Conservation (phyloP, 2,888 invertebrate species). For the Abrostola triplasia region DNA sequence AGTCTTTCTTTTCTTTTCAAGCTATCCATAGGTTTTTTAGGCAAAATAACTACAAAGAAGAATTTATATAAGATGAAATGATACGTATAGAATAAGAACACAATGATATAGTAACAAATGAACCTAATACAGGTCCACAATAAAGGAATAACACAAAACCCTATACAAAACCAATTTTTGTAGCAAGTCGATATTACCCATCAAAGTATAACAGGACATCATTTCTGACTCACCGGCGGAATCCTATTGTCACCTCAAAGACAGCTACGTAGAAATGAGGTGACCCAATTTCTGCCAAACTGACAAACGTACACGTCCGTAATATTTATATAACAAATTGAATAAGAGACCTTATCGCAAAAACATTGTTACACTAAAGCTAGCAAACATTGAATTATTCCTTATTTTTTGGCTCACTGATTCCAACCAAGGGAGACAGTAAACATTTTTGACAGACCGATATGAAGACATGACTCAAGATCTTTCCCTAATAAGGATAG, state of each 20-base stretch:
- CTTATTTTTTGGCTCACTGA: conserved; percentile 56
- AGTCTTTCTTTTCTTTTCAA: too few relatives aligned
- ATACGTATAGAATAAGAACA: too few relatives aligned
- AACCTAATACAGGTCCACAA: too few relatives aligned
- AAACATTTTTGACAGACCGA: conserved; percentile 53
- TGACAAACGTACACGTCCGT: conserved; percentile 11
- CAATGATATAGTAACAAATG: too few relatives aligned
- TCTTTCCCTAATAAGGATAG: conserved; percentile 50
- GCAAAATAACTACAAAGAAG: not conserved
- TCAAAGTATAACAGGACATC: not conserved
- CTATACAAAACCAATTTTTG: too few relatives aligned
- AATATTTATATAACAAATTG: conserved; percentile 37
- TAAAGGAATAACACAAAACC: too few relatives aligned
- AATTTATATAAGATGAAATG: not conserved
- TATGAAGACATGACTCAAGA: conserved; percentile 50
- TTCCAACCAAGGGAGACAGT: conserved; percentile 36
- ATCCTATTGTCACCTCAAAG: conserved; percentile 1
- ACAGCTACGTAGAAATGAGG: conserved; percentile 8
- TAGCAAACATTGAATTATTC: conserved; percentile 52
- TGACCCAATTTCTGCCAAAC: conserved; percentile 5
- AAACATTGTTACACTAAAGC: conserved; percentile 41
- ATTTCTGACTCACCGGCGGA: not conserved
- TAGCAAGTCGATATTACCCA: not conserved
- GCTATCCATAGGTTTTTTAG: not conserved
- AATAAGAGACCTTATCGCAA: conserved; percentile 43